Percentiles rank a stretch among this genome's conserved stretches.
These are phyloP conservation scores for Psilopsiagon aurifrons DNA, from an alignment of 2,113 vertebrate species.

Conservation along the genomic window DNA sequence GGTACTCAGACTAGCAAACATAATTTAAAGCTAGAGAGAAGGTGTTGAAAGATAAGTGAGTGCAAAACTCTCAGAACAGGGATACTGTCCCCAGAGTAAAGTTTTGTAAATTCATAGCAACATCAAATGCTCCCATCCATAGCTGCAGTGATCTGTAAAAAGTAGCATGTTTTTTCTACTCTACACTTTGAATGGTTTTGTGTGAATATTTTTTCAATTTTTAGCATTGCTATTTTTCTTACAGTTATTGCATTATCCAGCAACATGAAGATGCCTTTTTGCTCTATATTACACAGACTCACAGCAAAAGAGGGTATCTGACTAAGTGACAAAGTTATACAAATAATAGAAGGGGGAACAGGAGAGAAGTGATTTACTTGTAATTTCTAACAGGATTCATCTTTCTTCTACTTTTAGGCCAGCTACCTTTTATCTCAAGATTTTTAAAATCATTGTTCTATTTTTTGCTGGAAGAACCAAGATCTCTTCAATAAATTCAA, in stretches of 20 bases:
- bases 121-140: background rate
- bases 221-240: background rate
- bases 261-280: background rate
- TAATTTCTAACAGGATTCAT: background rate
- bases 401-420: background rate
- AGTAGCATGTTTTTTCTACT: background rate
- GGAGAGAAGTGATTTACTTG: background rate
- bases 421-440: background rate
- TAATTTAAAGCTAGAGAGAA: background rate
- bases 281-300: background rate
- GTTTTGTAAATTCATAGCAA: background rate
- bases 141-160: background rate
- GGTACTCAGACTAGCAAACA: background rate
- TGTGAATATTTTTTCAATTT: background rate
- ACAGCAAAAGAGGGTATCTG: background rate
- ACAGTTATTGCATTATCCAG: background rate
- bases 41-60: background rate
- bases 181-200: background rate
- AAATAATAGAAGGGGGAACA: background rate
- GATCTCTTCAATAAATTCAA: background rate
- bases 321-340: background rate
- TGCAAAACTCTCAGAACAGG: background rate
- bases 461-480: background rate
- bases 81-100: background rate
- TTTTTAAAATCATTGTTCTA: background rate